Conservation (phyloP, 2,113 vertebrate genomes). For the Tachycineta bicolor region DNA sequence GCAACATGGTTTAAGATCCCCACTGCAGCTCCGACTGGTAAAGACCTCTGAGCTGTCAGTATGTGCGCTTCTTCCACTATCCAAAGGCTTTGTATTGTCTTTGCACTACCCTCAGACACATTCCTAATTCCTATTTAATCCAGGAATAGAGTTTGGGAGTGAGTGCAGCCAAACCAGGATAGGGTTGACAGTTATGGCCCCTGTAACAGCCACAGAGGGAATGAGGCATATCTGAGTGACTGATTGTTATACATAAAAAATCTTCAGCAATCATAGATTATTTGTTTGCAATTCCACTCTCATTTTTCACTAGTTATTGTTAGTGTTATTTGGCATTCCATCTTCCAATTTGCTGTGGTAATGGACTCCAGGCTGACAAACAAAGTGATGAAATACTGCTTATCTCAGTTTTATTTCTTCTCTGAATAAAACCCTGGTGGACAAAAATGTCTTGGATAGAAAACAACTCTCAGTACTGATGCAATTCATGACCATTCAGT, state of each 20-base stretch:
- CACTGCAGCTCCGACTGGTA: neutral
- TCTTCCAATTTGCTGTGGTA: constrained; percentile 62
- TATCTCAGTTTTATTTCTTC: constrained; percentile 56
- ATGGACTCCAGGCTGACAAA: constrained; percentile 65
- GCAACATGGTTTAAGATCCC: neutral
- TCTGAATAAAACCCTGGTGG: constrained; percentile 17
- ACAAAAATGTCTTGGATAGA: neutral
- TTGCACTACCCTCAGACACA: neutral
- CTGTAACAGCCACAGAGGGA: constrained; percentile 12
- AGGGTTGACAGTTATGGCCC: constrained; percentile 9
- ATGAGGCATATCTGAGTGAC: constrained; percentile 38
- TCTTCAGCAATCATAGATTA: constrained; percentile 45
- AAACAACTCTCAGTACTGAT: neutral
- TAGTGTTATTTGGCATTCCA: constrained; percentile 58
- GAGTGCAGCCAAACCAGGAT: neutral
- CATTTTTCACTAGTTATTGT: constrained; percentile 63
- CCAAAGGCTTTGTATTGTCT: neutral
- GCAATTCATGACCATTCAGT: neutral
- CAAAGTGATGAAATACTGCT: constrained; percentile 65
- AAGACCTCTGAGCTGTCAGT: neutral
- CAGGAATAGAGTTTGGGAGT: neutral
- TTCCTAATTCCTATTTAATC: neutral
- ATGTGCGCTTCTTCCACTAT: neutral
- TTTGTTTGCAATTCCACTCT: constrained; percentile 57
- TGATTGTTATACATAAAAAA: constrained; percentile 53